phyloP scores from a whole-genome alignment of 1,140 invertebrate genomes.

The Pseudomyrmex concolor region DNA sequence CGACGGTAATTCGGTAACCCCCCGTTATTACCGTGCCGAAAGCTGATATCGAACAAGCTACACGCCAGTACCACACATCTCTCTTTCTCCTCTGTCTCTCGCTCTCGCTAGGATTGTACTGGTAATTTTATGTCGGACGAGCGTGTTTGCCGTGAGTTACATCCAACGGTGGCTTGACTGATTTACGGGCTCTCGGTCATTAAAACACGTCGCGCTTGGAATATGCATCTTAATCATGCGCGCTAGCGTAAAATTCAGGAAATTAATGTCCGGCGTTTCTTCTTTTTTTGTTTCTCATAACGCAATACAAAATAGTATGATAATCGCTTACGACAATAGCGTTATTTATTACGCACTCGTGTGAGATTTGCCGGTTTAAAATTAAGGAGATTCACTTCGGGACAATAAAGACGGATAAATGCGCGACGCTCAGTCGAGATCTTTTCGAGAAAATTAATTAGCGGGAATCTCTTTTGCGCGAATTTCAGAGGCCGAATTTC shows the following conservation, averaged over 20 bases:
- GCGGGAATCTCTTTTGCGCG: neutral
- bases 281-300: neutral
- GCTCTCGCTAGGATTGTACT: constrained; percentile 11
- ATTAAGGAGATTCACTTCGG: neutral
- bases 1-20: constrained; percentile 42
- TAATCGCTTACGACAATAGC: neutral
- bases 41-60: constrained; percentile 31
- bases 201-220: constrained; percentile 2
- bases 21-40: constrained; percentile 45
- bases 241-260: neutral
- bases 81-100: neutral
- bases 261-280: neutral
- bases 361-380: neutral
- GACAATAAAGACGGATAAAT: neutral
- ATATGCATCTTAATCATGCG: constrained; percentile 16
- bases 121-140: constrained; percentile 48
- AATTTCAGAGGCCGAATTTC: neutral
- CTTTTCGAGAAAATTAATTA: neutral
- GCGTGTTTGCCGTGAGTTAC: constrained; percentile 39
- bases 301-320: neutral
- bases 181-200: constrained; percentile 22
- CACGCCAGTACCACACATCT: constrained; percentile 14
- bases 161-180: constrained; percentile 31
- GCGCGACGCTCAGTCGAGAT: neutral
- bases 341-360: neutral